Evolutionary conservation across 2,888 invertebrate genomes (phyloP).

Genomic region (Lasioglossum oenotherae): DNA sequence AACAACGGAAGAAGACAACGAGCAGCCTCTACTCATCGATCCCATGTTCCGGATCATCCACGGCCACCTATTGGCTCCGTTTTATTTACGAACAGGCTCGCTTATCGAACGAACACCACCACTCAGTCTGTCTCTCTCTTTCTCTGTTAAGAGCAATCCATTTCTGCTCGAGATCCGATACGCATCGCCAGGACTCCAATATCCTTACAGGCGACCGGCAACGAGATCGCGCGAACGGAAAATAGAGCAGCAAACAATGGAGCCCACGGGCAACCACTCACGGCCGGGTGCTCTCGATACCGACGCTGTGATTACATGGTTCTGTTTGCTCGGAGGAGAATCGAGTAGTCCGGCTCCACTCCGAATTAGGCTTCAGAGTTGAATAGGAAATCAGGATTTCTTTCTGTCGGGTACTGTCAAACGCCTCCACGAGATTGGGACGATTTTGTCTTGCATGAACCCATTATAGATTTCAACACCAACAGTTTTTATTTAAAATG

Average conservation of each 20-base stretch:
- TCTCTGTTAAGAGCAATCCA: slow-evolving; percentile 37
- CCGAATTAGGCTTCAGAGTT: background rate
- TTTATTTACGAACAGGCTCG: slow-evolving; percentile 53
- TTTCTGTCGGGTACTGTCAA: background rate
- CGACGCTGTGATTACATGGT: slow-evolving; percentile 18
- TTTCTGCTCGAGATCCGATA: slow-evolving; percentile 45
- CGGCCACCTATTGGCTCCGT: slow-evolving; percentile 23
- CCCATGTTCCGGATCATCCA: slow-evolving; percentile 1
- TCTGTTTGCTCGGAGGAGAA: background rate
- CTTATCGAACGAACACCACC: slow-evolving; percentile 25
- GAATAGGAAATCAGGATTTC: background rate
- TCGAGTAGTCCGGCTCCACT: background rate
- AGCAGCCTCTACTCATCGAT: slow-evolving; percentile 43
- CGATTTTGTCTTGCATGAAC: no score
- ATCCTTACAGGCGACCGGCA: slow-evolving; percentile 8
- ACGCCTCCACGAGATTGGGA: background rate
- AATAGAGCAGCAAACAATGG: slow-evolving; percentile 32
- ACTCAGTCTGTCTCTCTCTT: background rate
- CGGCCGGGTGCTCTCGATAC: background rate
- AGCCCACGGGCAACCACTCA: background rate
- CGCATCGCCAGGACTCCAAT: slow-evolving; percentile 37
- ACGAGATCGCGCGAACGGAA: slow-evolving; percentile 35
- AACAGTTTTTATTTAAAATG: no score
- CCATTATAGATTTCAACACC: no score
- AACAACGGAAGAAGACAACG: slow-evolving; percentile 26